phyloP scores from a whole-genome alignment of 2,888 invertebrate species.

The Gymnoscelis rufifasciata region DNA sequence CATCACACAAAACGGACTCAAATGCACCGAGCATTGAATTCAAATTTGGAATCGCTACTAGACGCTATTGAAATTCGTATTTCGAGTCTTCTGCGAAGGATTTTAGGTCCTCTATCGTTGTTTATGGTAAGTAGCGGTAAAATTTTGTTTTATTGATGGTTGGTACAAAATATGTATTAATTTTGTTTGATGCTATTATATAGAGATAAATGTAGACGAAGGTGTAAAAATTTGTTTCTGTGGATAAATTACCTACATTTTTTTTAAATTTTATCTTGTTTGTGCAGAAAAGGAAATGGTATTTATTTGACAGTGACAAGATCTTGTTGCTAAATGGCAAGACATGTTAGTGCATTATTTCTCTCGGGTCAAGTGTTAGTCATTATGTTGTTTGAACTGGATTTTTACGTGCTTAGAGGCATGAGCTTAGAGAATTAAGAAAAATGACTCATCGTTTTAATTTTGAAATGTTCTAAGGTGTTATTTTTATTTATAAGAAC shows the following conservation, averaged over 20 bases:
- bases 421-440: conserved; percentile 13
- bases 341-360: conserved; percentile 21
- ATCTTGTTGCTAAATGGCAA: conserved; percentile 11
- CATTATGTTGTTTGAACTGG: conserved; percentile 24
- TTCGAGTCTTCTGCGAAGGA: conserved; percentile 72
- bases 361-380: conserved; percentile 18
- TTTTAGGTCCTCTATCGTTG: conserved; percentile 72
- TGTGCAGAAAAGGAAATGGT: neutral
- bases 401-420: conserved; percentile 15
- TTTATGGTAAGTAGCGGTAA: conserved; percentile 69
- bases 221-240: no score
- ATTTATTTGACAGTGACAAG: conserved; percentile 18
- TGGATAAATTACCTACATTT: no score
- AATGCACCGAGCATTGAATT: conserved; percentile 50
- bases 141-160: conserved; percentile 57
- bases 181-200: conserved; percentile 46
- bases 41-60: conserved; percentile 39
- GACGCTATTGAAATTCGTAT: conserved; percentile 73
- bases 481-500: neutral
- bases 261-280: neutral
- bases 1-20: conserved; percentile 50
- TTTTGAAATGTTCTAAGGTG: conserved; percentile 8
- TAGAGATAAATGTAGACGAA: no score
- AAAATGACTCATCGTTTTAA: conserved; percentile 12
- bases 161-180: conserved; percentile 64